phyloP scores from a whole-genome alignment of 2,113 vertebrate species.

The Pygoscelis adeliae region DNA sequence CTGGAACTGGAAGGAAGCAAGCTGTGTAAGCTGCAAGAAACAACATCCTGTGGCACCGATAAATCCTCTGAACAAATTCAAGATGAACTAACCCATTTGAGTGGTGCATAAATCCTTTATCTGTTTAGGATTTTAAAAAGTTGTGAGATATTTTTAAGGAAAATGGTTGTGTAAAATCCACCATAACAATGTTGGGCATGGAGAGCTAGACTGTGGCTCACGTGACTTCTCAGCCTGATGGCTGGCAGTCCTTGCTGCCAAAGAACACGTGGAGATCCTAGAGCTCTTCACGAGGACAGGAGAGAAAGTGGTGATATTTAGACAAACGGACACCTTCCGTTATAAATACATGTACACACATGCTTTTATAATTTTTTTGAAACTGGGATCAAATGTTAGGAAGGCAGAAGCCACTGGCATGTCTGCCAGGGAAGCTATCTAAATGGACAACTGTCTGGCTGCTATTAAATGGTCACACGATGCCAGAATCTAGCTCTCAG shows the following conservation, averaged over 20 bases:
- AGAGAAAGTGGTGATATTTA: neutral
- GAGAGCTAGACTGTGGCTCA: slow-evolving; percentile 67
- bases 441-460: slow-evolving; percentile 11
- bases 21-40: slow-evolving; percentile 49
- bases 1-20: slow-evolving; percentile 72
- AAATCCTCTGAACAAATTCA: slow-evolving; percentile 57
- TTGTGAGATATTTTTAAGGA: slow-evolving; percentile 75
- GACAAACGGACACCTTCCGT: slow-evolving; percentile 2
- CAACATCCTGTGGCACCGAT: slow-evolving; percentile 48
- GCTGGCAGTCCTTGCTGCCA: slow-evolving; percentile 61
- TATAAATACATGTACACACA: neutral
- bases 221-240: slow-evolving; percentile 50
- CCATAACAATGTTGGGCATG: slow-evolving; percentile 67
- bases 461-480: neutral
- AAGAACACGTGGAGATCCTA: slow-evolving; percentile 18
- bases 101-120: slow-evolving; percentile 75
- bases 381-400: slow-evolving; percentile 29
- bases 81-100: slow-evolving; percentile 66
- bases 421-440: neutral
- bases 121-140: slow-evolving; percentile 72
- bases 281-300: slow-evolving; percentile 16
- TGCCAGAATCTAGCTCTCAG: slow-evolving; percentile 15
- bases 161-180: slow-evolving; percentile 73
- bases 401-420: neutral
- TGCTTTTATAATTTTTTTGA: neutral